Base-by-base conservation (phyloP, 2,888 invertebrate genomes). In the Drosophila eohydei region DNA sequence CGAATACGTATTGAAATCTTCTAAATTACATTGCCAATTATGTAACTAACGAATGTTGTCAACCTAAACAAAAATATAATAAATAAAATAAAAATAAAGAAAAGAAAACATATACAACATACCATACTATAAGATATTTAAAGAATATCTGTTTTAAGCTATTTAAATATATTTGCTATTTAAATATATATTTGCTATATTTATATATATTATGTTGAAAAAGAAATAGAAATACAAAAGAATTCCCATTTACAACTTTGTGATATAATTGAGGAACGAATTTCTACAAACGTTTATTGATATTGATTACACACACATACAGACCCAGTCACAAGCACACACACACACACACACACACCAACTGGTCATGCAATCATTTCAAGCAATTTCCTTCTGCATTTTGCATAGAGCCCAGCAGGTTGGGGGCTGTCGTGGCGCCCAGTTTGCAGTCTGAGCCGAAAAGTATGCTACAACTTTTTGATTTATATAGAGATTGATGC, bases 391-490 rank as follows among this genome's bases (percentile, higher is more conserved):
- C 75, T 34, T 32, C 32, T 62, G 59, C 55, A 74, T 69, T 69
- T 69, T 60, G 56, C 59, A 69, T 63, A 57, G 63, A 21, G 28
- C 21, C 32, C 8, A 5, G 16, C 4, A 28, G 40, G n/a, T 4
- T 32, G 12, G 7, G 0, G 12, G n/a, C 2, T 7, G 26, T 34
- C 48, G 46, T 26, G 41, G 38, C 12, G 26, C 32, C 21, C 5
- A 51, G 40, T 71, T 69, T 69, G 40, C 38, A 50, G 57, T 21
- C 44, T 12, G 48, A 67, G 66, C 74, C 56, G 32, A 59, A 75
- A 76, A 81, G 68, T 78, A 73, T 72, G 70, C 68, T 66, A 59
- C 56, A 62, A 41, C 8, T 66, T 78, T 67, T 67, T 71, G 64
- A 63, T 72, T 60, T 67, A 40, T 61, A 58, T 62, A 16, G 46